Evolutionary conservation across 2,113 vertebrate species (phyloP).

Genomic region (Nerophis ophidion): DNA sequence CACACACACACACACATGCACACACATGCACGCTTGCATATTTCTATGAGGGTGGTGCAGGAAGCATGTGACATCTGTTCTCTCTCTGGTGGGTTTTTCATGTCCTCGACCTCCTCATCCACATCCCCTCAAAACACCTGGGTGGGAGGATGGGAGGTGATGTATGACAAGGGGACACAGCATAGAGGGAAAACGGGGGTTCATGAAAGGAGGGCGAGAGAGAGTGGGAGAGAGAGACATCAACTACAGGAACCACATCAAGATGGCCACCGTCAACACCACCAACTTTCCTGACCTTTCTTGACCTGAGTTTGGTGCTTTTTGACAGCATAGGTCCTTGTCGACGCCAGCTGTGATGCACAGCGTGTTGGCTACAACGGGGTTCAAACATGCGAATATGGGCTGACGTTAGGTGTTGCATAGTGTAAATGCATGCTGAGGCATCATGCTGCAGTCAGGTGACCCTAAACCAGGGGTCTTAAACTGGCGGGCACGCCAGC

Average conservation of each 20-base stretch:
- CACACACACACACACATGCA: slow-evolving; percentile 57
- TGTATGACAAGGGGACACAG: slow-evolving; percentile 50
- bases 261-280: slow-evolving; percentile 39
- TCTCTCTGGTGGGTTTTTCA: slow-evolving; percentile 56
- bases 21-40: slow-evolving; percentile 23
- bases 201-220: slow-evolving; percentile 21
- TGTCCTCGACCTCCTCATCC: slow-evolving; percentile 67
- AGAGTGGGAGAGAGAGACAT: slow-evolving; percentile 30
- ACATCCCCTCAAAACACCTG: slow-evolving; percentile 51
- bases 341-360: slow-evolving; percentile 53
- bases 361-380: slow-evolving; percentile 13
- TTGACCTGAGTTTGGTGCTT: slow-evolving; percentile 56
- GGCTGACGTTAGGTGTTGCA: slow-evolving; percentile 23
- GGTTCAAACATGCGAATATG: slow-evolving; percentile 22
- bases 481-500: too few species aligned
- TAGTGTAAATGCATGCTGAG: slow-evolving; percentile 9
- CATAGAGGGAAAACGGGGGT: slow-evolving; percentile 24
- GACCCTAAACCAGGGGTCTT: slow-evolving; percentile 7
- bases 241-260: slow-evolving; percentile 58
- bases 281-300: slow-evolving; percentile 43
- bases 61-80: slow-evolving; percentile 73
- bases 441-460: slow-evolving; percentile 8
- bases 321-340: slow-evolving; percentile 50
- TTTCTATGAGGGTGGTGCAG: slow-evolving; percentile 41
- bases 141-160: slow-evolving; percentile 32